Evolutionary conservation across 2,113 vertebrate genomes (phyloP).

Genomic region (Harpagus bidentatus): DNA sequence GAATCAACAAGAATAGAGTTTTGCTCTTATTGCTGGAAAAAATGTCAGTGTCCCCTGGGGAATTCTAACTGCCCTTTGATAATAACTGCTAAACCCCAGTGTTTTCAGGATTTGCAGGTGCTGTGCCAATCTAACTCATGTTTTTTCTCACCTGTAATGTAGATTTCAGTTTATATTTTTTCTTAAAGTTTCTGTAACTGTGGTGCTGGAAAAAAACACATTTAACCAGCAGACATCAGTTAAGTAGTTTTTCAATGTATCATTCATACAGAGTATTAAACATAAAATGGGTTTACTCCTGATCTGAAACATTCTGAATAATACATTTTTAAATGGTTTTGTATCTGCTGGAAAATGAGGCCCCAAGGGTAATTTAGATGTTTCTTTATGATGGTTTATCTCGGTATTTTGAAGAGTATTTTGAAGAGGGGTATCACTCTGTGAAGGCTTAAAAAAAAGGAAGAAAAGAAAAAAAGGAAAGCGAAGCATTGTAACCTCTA

Average conservation of each 20-base stretch:
- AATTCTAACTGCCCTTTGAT: background rate
- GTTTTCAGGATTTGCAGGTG: background rate
- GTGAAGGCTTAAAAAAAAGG: background rate
- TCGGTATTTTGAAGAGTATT: background rate
- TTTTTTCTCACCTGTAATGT: background rate
- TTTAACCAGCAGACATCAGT: background rate
- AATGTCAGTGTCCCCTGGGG: background rate
- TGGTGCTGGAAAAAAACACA: background rate
- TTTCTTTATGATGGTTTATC: conserved; percentile 19
- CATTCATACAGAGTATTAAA: background rate
- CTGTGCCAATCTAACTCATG: background rate
- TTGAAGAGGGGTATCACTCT: background rate
- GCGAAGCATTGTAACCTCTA: background rate
- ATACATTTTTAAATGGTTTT: background rate
- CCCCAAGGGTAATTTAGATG: background rate
- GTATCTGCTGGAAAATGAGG: background rate
- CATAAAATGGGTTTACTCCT: background rate
- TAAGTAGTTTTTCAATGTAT: background rate
- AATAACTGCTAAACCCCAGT: conserved; percentile 7
- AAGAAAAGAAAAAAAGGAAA: background rate
- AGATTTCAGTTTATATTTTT: background rate
- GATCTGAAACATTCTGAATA: background rate
- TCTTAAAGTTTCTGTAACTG: background rate
- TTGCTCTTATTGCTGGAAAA: conserved; percentile 37
- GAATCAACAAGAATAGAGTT: conserved; percentile 24